Conservation (phyloP, 2,888 invertebrate species). For the Drosophila cyrtoloma region DNA sequence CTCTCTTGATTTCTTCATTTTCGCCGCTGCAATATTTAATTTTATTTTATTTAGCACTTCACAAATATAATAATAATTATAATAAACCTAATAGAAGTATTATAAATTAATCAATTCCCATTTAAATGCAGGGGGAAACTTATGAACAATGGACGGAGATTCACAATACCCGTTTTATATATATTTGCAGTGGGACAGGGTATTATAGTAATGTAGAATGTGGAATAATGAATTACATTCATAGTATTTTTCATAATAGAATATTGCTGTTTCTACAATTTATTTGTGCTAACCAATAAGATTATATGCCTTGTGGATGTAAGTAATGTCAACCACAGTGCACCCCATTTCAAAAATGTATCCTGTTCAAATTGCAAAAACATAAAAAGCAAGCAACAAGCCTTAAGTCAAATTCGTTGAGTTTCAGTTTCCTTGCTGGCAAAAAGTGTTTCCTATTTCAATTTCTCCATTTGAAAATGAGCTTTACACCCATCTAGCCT, state of each 20-base stretch:
- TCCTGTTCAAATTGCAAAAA: slow-evolving; percentile 28
- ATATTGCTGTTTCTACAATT: not conserved
- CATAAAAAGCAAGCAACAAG: slow-evolving; percentile 13
- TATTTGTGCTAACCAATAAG: not conserved
- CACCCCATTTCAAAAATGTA: slow-evolving; percentile 3
- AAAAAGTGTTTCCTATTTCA: slow-evolving; percentile 74
- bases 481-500: slow-evolving; percentile 54
- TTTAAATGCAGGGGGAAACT: no score
- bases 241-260: not conserved
- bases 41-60: not conserved
- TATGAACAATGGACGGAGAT: not conserved
- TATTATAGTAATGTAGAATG: not conserved
- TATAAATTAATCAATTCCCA: not conserved
- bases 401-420: slow-evolving; percentile 28
- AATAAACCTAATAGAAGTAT: not conserved
- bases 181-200: no score
- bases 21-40: not conserved
- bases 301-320: slow-evolving; percentile 10
- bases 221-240: not conserved
- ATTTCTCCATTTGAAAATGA: slow-evolving; percentile 73
- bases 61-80: not conserved
- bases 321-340: slow-evolving; percentile 3
- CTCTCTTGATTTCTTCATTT: not conserved
- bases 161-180: not conserved
- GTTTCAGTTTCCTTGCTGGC: slow-evolving; percentile 41